These are phyloP conservation scores for Heliconius melpomene DNA, from an alignment of 1,140 invertebrate genomes.

Conservation along the genomic window DNA sequence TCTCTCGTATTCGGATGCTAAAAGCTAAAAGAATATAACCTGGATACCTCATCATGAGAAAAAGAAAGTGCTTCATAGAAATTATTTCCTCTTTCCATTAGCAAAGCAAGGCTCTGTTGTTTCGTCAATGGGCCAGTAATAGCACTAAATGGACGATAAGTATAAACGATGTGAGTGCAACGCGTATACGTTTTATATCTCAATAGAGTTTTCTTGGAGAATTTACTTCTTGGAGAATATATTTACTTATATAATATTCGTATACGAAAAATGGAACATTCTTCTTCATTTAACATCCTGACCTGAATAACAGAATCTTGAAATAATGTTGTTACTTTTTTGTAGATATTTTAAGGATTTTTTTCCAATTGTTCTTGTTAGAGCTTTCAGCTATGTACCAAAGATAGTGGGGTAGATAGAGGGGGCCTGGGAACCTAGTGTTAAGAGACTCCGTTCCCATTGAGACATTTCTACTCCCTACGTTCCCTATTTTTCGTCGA, in stretches of 20 bases:
- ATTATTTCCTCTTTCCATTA: slow-evolving; percentile 31
- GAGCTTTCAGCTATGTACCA: too few relatives aligned
- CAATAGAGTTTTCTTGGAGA: slow-evolving; percentile 7
- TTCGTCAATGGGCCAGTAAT: slow-evolving; percentile 26
- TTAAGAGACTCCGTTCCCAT: too few relatives aligned
- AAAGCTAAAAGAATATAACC: slow-evolving; percentile 18
- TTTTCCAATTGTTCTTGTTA: too few relatives aligned
- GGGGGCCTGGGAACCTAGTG: too few relatives aligned
- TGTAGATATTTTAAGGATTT: not conserved
- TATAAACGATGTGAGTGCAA: slow-evolving; percentile 15
- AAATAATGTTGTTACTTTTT: not conserved
- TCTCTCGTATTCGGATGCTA: not conserved
- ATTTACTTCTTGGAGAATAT: not conserved
- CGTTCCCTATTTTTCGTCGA: too few relatives aligned
- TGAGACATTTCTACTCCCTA: too few relatives aligned
- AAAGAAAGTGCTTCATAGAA: slow-evolving; percentile 21
- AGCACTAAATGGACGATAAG: slow-evolving; percentile 12
- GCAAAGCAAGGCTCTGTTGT: slow-evolving; percentile 23
- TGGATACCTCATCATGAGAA: slow-evolving; percentile 17
- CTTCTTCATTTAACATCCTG: not conserved
- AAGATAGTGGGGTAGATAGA: too few relatives aligned
- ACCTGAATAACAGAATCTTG: not conserved
- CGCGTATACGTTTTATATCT: slow-evolving; percentile 18
- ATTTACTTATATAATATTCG: not conserved
- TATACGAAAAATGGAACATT: not conserved